Conservation (phyloP, 2,888 invertebrate species). For the Anaspis maculata region DNA sequence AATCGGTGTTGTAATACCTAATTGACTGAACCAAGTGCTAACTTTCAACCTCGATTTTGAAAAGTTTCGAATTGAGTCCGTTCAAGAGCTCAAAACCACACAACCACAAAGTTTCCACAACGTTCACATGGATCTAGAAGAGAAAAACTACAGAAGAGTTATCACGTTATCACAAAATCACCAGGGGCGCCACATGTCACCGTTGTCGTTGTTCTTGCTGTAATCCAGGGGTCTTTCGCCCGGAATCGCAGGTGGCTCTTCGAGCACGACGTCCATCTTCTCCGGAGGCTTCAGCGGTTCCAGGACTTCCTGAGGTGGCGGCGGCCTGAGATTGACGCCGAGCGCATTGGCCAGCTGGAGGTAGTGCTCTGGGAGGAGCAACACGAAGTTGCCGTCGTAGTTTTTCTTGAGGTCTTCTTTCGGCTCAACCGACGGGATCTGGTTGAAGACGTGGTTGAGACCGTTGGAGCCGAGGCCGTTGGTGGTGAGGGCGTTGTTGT, state of each 20-base stretch:
- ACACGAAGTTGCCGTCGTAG: slow-evolving; percentile 54
- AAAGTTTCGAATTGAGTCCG: too few species aligned
- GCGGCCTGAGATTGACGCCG: slow-evolving; percentile 38
- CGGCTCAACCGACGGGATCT: slow-evolving; percentile 1
- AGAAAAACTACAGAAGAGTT: too few species aligned
- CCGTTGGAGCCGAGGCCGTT: too few species aligned
- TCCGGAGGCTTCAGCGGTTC: slow-evolving; percentile 6
- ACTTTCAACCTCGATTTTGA: too few species aligned
- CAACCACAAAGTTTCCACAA: too few species aligned
- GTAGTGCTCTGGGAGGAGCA: slow-evolving; percentile 54
- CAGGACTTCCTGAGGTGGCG: slow-evolving; percentile 4
- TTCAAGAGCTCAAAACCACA: too few species aligned
- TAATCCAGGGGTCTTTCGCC: slow-evolving; percentile 45
- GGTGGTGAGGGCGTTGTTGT: slow-evolving; percentile 24
- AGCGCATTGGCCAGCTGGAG: slow-evolving; percentile 50
- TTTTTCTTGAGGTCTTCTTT: slow-evolving; percentile 35
- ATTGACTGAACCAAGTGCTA: too few species aligned
- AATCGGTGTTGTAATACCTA: too few species aligned
- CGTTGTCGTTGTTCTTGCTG: slow-evolving; percentile 41
- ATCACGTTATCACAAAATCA: too few species aligned
- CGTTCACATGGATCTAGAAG: too few species aligned
- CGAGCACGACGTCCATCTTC: slow-evolving; percentile 8
- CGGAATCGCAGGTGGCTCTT: slow-evolving; percentile 7
- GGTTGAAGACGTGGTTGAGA: too few species aligned
- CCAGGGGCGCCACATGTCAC: slow-evolving; percentile 51